Percentiles rank a stretch among this genome's conserved stretches.
phyloP scores from a whole-genome alignment of 2,797 vertebrate genomes.

The Vireo griseus region DNA sequence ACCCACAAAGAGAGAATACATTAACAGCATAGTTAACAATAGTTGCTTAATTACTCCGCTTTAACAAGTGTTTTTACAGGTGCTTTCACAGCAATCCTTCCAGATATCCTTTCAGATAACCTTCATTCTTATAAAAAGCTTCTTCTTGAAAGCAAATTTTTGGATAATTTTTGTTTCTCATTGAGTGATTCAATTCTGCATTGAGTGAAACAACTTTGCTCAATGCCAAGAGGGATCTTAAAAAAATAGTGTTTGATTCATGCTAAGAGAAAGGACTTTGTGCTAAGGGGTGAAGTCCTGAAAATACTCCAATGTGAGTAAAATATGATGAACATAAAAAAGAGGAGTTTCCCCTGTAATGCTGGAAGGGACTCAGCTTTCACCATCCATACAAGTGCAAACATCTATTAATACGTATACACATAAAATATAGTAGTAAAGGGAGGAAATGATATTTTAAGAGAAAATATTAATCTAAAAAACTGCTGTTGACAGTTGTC shows the following conservation, averaged over 20 bases:
- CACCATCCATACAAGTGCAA: fast-evolving
- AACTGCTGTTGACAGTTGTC: not conserved
- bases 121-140: not conserved
- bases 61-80: not conserved
- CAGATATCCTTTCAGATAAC: not conserved
- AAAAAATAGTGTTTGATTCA: not conserved
- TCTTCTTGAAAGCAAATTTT: not conserved
- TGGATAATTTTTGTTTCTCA: not conserved
- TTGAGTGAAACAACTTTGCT: not conserved
- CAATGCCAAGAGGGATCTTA: not conserved
- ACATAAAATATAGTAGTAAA: not conserved
- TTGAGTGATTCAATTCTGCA: not conserved
- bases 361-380: not conserved
- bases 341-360: not conserved
- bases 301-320: not conserved
- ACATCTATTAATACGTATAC: not conserved
- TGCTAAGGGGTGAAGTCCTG: not conserved
- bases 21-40: not conserved
- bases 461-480: not conserved
- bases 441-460: not conserved
- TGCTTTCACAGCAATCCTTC: not conserved
- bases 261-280: not conserved
- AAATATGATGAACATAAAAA: not conserved
- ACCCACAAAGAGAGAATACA: fast-evolving
- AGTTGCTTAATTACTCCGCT: not conserved